A percentile compares a stretch with the other conserved stretches of the same genome.
Evolutionary conservation across 2,113 vertebrate species (phyloP).

Genomic region (Phyllostomus discolor): DNA sequence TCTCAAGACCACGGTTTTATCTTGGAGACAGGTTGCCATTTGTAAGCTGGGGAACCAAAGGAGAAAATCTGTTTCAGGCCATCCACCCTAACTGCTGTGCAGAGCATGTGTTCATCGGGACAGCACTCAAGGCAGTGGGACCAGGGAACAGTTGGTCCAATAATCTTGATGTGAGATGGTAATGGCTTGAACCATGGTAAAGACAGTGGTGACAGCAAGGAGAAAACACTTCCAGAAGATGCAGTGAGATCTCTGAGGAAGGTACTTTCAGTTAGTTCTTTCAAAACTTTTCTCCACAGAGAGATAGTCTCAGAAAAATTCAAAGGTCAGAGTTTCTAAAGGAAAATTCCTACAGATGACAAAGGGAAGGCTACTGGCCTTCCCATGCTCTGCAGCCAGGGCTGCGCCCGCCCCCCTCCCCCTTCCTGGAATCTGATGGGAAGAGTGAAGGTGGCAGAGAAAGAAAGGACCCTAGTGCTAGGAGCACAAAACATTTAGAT

Average conservation of each 20-base stretch:
- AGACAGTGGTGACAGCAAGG: neutral
- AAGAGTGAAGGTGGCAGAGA: neutral
- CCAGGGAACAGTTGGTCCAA: neutral
- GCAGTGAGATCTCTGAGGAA: neutral
- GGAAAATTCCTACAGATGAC: neutral
- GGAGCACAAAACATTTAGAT: neutral
- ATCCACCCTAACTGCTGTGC: neutral
- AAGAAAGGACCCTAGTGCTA: neutral
- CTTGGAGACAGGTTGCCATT: neutral
- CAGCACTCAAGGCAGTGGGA: neutral
- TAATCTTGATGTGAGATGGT: neutral
- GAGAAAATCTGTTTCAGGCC: neutral
- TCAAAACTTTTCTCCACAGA: neutral
- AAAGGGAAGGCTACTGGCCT: neutral
- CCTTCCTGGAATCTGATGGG: neutral
- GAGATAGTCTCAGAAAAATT: neutral
- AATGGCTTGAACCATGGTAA: neutral
- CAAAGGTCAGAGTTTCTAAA: neutral
- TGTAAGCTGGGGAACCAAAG: neutral
- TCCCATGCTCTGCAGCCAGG: neutral
- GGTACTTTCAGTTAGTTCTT: neutral
- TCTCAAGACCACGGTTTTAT: neutral
- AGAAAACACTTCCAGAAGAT: neutral
- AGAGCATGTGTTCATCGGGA: neutral
- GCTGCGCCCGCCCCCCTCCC: no score